Conservation (phyloP, 2,888 invertebrate species). For the Ligdia adustata region DNA sequence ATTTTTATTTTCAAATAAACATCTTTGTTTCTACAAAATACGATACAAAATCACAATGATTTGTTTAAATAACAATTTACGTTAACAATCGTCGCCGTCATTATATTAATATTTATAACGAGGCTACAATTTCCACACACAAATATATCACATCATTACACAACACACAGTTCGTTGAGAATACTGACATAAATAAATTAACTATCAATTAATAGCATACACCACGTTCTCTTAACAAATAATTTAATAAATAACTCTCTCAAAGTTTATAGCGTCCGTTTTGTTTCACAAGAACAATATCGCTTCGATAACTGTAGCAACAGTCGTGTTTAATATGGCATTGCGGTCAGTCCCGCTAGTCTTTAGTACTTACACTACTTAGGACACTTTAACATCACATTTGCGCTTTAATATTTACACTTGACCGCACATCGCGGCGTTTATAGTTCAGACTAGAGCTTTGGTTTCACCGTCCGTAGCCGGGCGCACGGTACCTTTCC, state of each 20-base stretch:
- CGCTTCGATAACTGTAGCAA: conserved; percentile 28
- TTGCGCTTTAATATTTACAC: conserved; percentile 82
- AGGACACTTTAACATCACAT: conserved; percentile 83
- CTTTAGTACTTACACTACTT: conserved; percentile 77
- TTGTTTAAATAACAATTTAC: conserved; percentile 60
- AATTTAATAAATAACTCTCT: conserved; percentile 78
- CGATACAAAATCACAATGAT: conserved; percentile 70
- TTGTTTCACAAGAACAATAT: conserved; percentile 55
- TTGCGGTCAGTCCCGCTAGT: conserved; percentile 73
- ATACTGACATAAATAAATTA: conserved; percentile 83
- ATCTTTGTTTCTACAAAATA: conserved; percentile 66
- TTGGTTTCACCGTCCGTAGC: conserved; percentile 79
- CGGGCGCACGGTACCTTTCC: conserved; percentile 67
- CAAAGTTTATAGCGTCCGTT: conserved; percentile 60
- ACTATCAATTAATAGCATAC: conserved; percentile 73
- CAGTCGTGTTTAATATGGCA: conserved; percentile 77
- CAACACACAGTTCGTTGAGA: conserved; percentile 63
- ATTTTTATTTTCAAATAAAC: conserved; percentile 41
- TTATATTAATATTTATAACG: conserved; percentile 50
- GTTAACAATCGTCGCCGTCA: conserved; percentile 58
- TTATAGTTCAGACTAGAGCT: conserved; percentile 78
- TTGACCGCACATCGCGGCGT: conserved; percentile 55
- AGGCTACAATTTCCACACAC: conserved; percentile 57
- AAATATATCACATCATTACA: conserved; percentile 65
- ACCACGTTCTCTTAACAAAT: conserved; percentile 76